Percentiles rank a stretch among this genome's conserved stretches.
phyloP scores from a whole-genome alignment of 2,797 vertebrate genomes.

The Paramormyrops hopkinsi region DNA sequence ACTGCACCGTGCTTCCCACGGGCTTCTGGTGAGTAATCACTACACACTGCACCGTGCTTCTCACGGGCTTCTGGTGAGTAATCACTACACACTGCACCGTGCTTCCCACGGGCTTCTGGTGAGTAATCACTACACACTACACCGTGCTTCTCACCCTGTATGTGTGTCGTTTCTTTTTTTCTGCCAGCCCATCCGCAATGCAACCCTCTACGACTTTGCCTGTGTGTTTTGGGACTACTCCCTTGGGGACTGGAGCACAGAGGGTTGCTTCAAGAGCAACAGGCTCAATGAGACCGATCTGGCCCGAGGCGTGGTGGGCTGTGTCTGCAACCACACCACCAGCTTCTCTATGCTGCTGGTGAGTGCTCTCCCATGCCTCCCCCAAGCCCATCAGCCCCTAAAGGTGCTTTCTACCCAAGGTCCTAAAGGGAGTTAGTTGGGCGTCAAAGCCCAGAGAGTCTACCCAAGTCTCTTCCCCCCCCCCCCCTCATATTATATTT shows the following conservation, averaged over 20 bases:
- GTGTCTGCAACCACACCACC: slow-evolving; percentile 60
- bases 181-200: background rate
- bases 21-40: too few species aligned
- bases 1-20: too few species aligned
- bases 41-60: too few species aligned
- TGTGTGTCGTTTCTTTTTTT: background rate
- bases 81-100: too few species aligned
- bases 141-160: background rate
- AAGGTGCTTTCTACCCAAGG: background rate
- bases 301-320: slow-evolving; percentile 31
- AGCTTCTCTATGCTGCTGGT: slow-evolving; percentile 68
- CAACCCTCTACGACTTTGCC: slow-evolving; percentile 42
- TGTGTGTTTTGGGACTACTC: slow-evolving; percentile 62
- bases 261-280: slow-evolving; percentile 49
- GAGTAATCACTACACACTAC: background rate
- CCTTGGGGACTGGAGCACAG: slow-evolving; percentile 51
- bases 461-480: background rate
- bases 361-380: slow-evolving; percentile 27
- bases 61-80: too few species aligned
- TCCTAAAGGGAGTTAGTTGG: background rate
- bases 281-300: background rate
- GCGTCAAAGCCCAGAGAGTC: background rate
- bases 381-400: background rate
- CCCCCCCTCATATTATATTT: background rate
- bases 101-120: background rate